Base-by-base conservation (phyloP, 2,113 vertebrate genomes). In the Heterotilapia buettikoferi region DNA sequence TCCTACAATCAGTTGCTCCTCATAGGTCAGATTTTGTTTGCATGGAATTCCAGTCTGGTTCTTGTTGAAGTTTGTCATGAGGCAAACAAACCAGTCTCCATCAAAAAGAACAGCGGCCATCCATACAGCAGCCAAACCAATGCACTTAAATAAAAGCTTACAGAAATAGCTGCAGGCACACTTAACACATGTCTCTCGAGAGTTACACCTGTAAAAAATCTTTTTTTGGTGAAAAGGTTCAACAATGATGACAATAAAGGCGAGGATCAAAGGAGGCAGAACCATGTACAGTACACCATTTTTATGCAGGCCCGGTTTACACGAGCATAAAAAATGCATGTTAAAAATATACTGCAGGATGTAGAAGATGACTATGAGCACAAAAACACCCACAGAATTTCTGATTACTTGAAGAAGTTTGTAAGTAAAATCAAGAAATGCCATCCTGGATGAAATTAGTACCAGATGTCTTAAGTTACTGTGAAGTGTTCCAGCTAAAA, bases 331-430 rank as follows among this genome's bases (percentile, higher is more conserved):
- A 29, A 87, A 93, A 6, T 91, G 6, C 84, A 89, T 84, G 73
- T 93, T 66, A 13, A 90, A 84, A 19, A 91, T 18, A 3, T 86
- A 80, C 80, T 93, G 88, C 87, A 89, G 18, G 26, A 87, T 78
- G 50, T 33, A 87, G 38, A 90, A 82, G 0, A 92, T 2, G 13
- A 63, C 10, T 2, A 93, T 38, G 9, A 92, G 43, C 76, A 93
- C 2, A 0, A 91, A 82, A 4, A 5, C 9, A n/a, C 63, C 36
- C 21, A 87, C n/a, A 52, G 1, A 0, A 5, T 5, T 53, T 9
- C 0, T 66, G 0, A 91, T 4, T 8, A 18, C 2, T 9, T 86
- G 2, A 7, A 85, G 8, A 61, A 82, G 4, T 53, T 5, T 53
- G 2, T 40, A 31, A 19, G 6, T 6, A 12, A 82, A 6, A 0